Evolutionary conservation across 2,888 invertebrate genomes (phyloP).

Genomic region (Amphipyra berbera): DNA sequence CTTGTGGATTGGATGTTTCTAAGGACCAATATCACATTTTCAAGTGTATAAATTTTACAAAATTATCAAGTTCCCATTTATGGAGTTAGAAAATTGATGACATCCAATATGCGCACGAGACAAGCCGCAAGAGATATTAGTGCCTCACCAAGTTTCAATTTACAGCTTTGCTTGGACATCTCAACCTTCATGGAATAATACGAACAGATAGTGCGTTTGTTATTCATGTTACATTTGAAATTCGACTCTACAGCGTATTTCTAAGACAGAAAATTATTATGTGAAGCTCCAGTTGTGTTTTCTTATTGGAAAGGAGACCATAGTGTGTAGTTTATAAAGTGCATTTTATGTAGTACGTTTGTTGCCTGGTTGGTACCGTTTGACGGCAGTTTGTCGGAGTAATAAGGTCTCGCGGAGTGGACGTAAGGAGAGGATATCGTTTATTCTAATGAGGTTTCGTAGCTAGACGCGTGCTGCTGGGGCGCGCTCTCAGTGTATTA

Average conservation of each 20-base stretch:
- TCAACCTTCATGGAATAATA: slow-evolving; percentile 80
- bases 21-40: no score
- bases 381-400: slow-evolving; percentile 89
- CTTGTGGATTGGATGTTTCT: no score
- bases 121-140: slow-evolving; percentile 73
- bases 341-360: slow-evolving; percentile 59
- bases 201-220: slow-evolving; percentile 79
- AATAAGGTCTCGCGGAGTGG: slow-evolving; percentile 89
- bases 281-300: slow-evolving; percentile 28
- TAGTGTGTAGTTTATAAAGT: slow-evolving; percentile 65
- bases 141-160: slow-evolving; percentile 82
- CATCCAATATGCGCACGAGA: slow-evolving; percentile 60
- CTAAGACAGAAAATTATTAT: slow-evolving; percentile 70
- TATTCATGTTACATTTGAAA: slow-evolving; percentile 69
- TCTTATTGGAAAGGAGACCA: slow-evolving; percentile 63
- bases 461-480: slow-evolving; percentile 70
- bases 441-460: slow-evolving; percentile 89
- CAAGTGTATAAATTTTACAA: slow-evolving; percentile 5
- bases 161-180: slow-evolving; percentile 83
- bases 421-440: slow-evolving; percentile 89
- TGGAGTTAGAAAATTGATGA: slow-evolving; percentile 52
- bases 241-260: slow-evolving; percentile 67
- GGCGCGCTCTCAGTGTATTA: slow-evolving; percentile 66
- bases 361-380: slow-evolving; percentile 75
- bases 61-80: slow-evolving; percentile 25